Base-by-base conservation (phyloP, 35 echinoderm and acorn worm genomes). In the Apostichopus parvimensis region DNA sequence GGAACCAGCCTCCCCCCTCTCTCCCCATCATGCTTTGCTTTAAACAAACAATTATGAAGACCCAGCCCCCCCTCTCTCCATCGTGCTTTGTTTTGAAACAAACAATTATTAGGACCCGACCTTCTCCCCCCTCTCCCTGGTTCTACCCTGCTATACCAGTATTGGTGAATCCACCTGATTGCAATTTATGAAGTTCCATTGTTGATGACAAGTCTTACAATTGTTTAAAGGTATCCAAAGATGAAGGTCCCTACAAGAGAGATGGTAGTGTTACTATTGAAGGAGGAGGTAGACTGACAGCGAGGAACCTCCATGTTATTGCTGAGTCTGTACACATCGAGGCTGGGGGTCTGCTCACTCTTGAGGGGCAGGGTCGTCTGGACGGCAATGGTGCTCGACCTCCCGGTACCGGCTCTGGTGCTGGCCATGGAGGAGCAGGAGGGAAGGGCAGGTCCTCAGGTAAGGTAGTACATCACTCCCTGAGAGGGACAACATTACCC, bases 221-320 rank as follows among this genome's bases (percentile, higher is more conserved):
- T 45, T 45, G 34, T 45, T 45, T 45, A 8, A 60, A 97, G 95
- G 88, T 97, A 20, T 77, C 57, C 4, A 79, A 75, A 53, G 93
- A 85, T 20, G 65, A 80, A 14, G 93, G 96, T 18, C 91, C 55
- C 2, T 82, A 82, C 79, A 82, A 95, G 87, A 93, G 93, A 81
- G 90, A 92, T 24, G 96, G 96, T 15, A 82, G 15, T 73, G 62
- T 98, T 18, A 98, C 88, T 11, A 82, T 98, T 11, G 96, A 98
- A 93, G 96, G 96, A 57, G 96, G 92, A 12, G 96, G 96, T 77
- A 76, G 12, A 6, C 12, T 98, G 12, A 93, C 88, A 45, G 93
- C 91, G 64, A 90, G 91, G 17, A 88, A 77, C 53, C 83, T 98
- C 28, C 82, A 91, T n/a, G 34, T 98, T 17, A 45, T 73, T 57